Evolutionary conservation across 2,888 invertebrate species (phyloP), one percentile per base, ranked within the genome.

Genomic region (Adelognathus sp.): DNA sequence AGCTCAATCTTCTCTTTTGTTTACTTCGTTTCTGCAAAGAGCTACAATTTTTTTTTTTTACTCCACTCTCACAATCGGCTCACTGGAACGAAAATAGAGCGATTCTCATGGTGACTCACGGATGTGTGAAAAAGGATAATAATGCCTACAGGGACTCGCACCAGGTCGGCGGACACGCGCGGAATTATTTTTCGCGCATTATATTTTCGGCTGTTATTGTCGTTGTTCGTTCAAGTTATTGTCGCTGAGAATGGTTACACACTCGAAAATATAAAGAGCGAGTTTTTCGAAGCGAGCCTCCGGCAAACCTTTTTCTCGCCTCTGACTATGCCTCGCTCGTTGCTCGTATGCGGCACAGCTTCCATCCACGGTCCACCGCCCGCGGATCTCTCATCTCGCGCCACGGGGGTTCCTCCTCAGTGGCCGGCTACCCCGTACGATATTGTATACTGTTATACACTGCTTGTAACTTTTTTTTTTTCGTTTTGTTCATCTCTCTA

Each of bases 91-190:
- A 31, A 41, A 31, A 31, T 39, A 29, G 21, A 44, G 36, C 21
- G 18, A 67, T 56, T 2, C 24, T 70, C 64, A 88, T 88, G 86
- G 87, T 86, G 81, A 86, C 85, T 86, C 90, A 89, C 80, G 82
- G 86, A 91, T 88, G 90, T 90, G 91, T 90, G 90, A 91, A 91
- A 90, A 88, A 88, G 90, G 90, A 90, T 90, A 90, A 91, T 90
- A 90, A 91, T 91, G 91, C n/a, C n/a, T 91, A 90, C 88, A 90
- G 90, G 91, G 90, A 90, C 90, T 63, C 56, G 14, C 33, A 36
- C 36, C 24, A 29, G 29, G 56, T 54, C 14, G 31, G 52, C 56
- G 69, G 78, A 76, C 78, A 79, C 81, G 76, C 80, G 80, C 67
- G 18, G 52, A 66, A 73, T 70, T 41, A 64, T 63, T 73, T 64